These are phyloP conservation scores for Mormyrus proboscirostris DNA, from an alignment of 2,797 vertebrate species.

Conservation along the genomic window DNA sequence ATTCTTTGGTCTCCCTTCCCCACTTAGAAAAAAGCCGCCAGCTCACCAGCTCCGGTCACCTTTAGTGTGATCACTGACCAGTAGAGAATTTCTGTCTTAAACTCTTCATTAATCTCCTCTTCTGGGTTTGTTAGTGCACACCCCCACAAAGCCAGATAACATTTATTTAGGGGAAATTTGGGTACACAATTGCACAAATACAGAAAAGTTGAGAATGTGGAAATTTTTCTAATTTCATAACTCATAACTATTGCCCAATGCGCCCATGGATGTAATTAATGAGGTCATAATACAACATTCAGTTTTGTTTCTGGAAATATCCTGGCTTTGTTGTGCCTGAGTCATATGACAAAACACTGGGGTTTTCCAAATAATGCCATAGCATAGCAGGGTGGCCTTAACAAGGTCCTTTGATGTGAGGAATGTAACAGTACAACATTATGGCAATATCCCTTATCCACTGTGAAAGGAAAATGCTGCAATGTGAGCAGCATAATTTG, in stretches of 20 bases:
- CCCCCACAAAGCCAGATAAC: not conserved
- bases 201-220: not conserved
- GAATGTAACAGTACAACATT: slow-evolving; percentile 2
- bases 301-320: not conserved
- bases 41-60: not conserved
- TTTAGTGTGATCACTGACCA: not conserved
- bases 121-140: not conserved
- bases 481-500: not conserved
- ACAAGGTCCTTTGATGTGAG: not conserved
- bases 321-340: not conserved
- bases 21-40: not conserved
- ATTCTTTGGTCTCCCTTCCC: slow-evolving; percentile 1
- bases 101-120: not conserved
- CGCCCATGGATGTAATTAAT: not conserved
- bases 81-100: not conserved
- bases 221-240: not conserved
- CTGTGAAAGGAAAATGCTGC: not conserved
- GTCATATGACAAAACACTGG: not conserved
- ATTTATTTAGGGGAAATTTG: not conserved
- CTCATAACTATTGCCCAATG: not conserved
- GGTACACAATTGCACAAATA: not conserved
- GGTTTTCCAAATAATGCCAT: not conserved
- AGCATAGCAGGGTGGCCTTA: not conserved
- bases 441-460: not conserved
- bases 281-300: not conserved